Base-by-base conservation (phyloP, 2,113 vertebrate species). In the Python bivittatus region DNA sequence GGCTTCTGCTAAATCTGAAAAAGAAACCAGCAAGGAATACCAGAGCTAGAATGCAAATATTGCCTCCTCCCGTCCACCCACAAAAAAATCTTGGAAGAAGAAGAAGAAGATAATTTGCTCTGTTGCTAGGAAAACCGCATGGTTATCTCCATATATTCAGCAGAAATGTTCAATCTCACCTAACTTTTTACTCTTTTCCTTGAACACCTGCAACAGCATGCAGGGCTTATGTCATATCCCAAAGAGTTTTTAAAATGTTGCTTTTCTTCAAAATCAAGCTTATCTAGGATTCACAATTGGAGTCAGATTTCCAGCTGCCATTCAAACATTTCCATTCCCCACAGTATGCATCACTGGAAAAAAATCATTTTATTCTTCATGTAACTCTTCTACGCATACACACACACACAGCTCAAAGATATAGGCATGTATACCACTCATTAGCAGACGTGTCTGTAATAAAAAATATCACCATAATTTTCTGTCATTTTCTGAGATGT, bases 401-500 rank as follows among this genome's bases (percentile, higher is more conserved):
- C 48, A 48, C 48, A 48, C 48, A 48, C 48, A 48, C 5, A 20
- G 12, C 68, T 84, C 53, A 84, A 90, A 90, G 89, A 56, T 79
- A 58, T 29, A 90, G 33, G 53, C 13, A 90, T 29, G 42, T 42
- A 58, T 58, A 22, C 15, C 56, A 84, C 72, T 44, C 54, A 90
- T 90, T 90, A 20, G 42, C 33, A 84, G 54, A 91, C 6, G 29
- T 61, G 29, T 85, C 48, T 60, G 4, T 44, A 91, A 86, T 58
- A 91, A 54, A 92, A 90, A 86, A 53, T 61, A 93, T 84, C 84
- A 60, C 91, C 10, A n/a, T 48, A 44, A 72, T 79, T 92, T 86
- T 86, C 83, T 92, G 84, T 90, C 84, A 25, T 84, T 94, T 1
- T 0, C 88, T 92, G 92, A 91, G 92, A 90, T 0, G 1, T 48